Conservation (phyloP, 2,888 invertebrate genomes). For the Latrodectus hesperus region DNA sequence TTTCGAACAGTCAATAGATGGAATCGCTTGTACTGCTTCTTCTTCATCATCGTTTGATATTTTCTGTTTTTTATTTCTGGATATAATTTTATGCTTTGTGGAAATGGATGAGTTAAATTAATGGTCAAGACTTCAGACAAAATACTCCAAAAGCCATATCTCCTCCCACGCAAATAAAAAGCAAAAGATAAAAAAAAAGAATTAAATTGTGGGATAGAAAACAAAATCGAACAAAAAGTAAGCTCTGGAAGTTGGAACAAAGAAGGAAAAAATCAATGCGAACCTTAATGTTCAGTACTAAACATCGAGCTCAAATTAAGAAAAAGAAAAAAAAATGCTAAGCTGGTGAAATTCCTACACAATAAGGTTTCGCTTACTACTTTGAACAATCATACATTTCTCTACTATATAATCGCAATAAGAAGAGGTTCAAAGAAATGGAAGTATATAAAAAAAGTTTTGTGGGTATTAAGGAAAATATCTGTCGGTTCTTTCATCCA, state of each 20-base stretch:
- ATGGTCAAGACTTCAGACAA: too few relatives aligned
- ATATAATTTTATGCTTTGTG: too few relatives aligned
- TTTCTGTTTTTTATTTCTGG: too few relatives aligned
- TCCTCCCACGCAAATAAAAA: too few relatives aligned
- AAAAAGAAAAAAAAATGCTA: too few relatives aligned
- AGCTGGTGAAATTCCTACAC: conserved; percentile 37
- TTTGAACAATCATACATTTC: neutral
- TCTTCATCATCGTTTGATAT: too few relatives aligned
- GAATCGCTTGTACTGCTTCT: too few relatives aligned
- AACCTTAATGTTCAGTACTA: conserved; percentile 53
- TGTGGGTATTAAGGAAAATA: conserved; percentile 38
- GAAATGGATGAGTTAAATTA: too few relatives aligned
- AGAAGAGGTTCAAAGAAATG: neutral
- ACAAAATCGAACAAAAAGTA: neutral
- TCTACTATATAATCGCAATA: conserved; percentile 51
- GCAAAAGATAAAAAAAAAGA: neutral
- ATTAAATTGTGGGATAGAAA: neutral
- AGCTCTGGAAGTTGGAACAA: neutral
- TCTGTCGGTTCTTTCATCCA: conserved; percentile 60
- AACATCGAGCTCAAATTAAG: neutral
- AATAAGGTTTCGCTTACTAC: neutral
- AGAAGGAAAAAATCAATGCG: neutral
- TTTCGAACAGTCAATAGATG: too few relatives aligned
- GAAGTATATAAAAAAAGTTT: conserved; percentile 17
- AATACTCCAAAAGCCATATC: neutral